phyloP scores from a whole-genome alignment of 2,888 invertebrate species.

The Melikaiella ostensackeni region DNA sequence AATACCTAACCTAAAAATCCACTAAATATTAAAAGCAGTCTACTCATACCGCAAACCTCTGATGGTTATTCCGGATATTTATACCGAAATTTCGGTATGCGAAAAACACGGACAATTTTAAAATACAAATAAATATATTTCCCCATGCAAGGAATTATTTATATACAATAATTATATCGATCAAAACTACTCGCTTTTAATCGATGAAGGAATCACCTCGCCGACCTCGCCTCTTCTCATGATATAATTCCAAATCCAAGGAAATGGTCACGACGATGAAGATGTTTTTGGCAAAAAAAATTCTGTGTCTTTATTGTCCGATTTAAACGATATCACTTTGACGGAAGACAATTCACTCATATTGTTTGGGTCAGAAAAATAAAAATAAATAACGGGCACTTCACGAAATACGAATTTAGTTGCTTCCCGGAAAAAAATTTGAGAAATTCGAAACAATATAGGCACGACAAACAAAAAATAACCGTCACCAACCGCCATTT shows the following conservation, averaged over 20 bases:
- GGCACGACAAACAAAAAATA: neutral
- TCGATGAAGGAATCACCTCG: neutral
- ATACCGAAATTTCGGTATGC: too few species aligned
- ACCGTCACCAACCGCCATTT: too few species aligned
- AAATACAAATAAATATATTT: neutral
- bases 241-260: neutral
- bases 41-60: too few species aligned
- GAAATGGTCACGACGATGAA: neutral
- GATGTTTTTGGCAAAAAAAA: neutral
- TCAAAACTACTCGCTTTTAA: neutral
- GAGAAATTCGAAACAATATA: neutral
- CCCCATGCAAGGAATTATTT: neutral
- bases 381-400: neutral
- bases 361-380: neutral
- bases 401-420: neutral
- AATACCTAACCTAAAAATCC: neutral
- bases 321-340: neutral
- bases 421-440: neutral
- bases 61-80: too few species aligned
- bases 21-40: neutral
- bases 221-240: neutral
- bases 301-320: neutral
- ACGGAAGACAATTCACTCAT: neutral
- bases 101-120: too few species aligned
- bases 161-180: neutral